phyloP scores from a whole-genome alignment of 2,113 vertebrate species.

The Pionites leucogaster region DNA sequence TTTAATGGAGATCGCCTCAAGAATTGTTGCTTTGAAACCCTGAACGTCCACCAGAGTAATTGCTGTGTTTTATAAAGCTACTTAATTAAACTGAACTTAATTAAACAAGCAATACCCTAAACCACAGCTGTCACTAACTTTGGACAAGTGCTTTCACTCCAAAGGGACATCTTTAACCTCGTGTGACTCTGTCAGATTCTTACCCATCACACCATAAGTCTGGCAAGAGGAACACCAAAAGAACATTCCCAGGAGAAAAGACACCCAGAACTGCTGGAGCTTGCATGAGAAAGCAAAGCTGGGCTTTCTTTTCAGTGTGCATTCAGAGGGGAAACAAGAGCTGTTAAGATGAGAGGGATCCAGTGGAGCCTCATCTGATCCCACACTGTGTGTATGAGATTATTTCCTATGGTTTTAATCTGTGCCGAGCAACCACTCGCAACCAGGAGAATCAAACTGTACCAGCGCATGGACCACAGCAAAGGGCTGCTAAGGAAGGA shows the following conservation, averaged over 20 bases:
- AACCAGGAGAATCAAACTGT: neutral
- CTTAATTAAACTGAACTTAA: neutral
- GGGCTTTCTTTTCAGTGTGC: neutral
- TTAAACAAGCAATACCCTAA: neutral
- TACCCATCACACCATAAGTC: neutral
- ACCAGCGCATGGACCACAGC: neutral
- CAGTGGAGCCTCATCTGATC: neutral
- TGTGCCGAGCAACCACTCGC: neutral
- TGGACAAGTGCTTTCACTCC: neutral
- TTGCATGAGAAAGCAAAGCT: neutral
- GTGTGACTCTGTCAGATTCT: neutral
- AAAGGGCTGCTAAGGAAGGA: neutral
- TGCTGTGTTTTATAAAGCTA: neutral
- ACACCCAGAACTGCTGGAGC: neutral
- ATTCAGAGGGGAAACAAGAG: neutral
- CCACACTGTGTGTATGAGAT: neutral
- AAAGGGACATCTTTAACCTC: neutral
- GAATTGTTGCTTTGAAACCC: conserved; percentile 5
- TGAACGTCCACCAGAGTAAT: neutral
- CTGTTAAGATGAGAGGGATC: neutral
- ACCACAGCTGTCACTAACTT: neutral
- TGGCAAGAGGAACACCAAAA: neutral
- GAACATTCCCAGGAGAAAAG: neutral
- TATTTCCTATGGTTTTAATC: neutral
- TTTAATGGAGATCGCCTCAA: neutral